phyloP scores from a whole-genome alignment of 2,797 vertebrate genomes.

The Myotis pilosus region DNA sequence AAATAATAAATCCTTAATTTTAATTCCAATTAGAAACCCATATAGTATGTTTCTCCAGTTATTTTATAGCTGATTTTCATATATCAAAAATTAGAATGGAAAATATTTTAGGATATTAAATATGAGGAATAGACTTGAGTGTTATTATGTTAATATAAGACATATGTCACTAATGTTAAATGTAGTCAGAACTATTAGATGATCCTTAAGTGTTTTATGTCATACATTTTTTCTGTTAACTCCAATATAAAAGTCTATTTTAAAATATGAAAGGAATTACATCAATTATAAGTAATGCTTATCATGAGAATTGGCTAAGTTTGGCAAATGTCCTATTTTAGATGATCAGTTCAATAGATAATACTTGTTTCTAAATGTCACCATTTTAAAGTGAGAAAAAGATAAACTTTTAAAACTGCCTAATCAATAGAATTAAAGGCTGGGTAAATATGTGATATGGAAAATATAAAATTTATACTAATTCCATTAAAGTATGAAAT shows the following conservation, averaged over 20 bases:
- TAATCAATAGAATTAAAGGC: not conserved
- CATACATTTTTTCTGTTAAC: not conserved
- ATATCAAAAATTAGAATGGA: not conserved
- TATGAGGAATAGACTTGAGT: not conserved
- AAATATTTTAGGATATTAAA: conserved; percentile 25
- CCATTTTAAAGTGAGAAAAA: conserved; percentile 6
- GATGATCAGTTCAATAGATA: not conserved
- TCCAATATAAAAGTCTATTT: not conserved
- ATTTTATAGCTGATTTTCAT: conserved; percentile 15
- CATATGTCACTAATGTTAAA: not conserved
- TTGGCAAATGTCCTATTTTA: not conserved
- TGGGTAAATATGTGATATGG: not conserved
- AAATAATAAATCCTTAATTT: not conserved
- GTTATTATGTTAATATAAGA: not conserved
- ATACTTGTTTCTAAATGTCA: not conserved
- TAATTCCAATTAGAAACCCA: conserved; percentile 6
- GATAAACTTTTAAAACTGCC: not conserved
- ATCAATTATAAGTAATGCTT: not conserved
- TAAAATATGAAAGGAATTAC: not conserved
- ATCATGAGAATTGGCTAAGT: not conserved
- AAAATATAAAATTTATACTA: not conserved
- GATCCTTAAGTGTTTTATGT: not conserved
- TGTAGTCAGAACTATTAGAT: not conserved
- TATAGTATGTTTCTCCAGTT: not conserved
- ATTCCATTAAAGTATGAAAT: not conserved